Percentiles rank a stretch among this genome's conserved stretches.
Evolutionary conservation across 2,113 vertebrate genomes (phyloP).

Genomic region (Eublepharis macularius): DNA sequence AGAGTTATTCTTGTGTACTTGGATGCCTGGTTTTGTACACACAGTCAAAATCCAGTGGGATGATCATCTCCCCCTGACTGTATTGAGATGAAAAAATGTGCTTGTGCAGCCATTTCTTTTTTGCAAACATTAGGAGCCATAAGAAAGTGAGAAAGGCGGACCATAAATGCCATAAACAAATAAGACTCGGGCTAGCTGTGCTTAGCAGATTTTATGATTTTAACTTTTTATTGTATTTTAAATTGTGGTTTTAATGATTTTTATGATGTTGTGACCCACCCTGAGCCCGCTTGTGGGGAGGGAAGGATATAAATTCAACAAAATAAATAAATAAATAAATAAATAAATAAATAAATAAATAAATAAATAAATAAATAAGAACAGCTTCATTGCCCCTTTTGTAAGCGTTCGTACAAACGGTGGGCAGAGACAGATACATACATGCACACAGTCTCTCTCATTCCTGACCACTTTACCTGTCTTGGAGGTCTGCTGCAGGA

Average conservation of each 20-base stretch:
- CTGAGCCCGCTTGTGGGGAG: no score
- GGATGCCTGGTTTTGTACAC: not conserved
- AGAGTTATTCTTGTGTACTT: not conserved
- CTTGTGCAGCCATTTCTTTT: not conserved
- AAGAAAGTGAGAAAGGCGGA: no score
- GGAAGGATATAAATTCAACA: no score
- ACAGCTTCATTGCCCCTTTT: not conserved
- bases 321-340: no score
- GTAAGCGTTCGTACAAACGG: not conserved
- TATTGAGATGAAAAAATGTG: not conserved
- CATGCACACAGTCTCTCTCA: not conserved
- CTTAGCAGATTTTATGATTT: no score
- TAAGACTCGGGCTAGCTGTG: not conserved
- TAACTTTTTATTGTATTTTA: no score
- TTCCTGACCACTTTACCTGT: not conserved
- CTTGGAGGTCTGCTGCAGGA: not conserved
- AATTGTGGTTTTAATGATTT: no score
- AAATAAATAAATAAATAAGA: no score
- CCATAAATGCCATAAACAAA: no score
- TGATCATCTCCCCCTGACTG: not conserved
- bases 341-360: no score
- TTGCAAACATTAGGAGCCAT: not conserved
- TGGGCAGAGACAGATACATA: not conserved
- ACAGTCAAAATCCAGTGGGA: not conserved
- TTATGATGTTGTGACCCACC: no score